Conservation (phyloP, 2,888 invertebrate genomes). For the Amorpha juglandis region DNA sequence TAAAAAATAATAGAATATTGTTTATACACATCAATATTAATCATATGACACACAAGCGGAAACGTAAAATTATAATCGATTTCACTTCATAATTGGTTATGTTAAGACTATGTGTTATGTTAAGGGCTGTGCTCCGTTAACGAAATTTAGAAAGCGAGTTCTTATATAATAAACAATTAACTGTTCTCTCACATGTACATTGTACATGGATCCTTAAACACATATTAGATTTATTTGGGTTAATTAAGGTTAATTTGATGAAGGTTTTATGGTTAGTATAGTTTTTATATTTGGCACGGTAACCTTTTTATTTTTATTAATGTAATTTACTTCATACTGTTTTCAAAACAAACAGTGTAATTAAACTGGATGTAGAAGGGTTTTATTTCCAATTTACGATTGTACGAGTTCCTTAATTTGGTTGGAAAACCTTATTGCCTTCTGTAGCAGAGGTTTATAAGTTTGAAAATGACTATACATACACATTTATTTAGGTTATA, state of each 20-base stretch:
- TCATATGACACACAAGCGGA: constrained; percentile 13
- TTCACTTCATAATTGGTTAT: constrained; percentile 28
- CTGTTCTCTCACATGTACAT: not conserved
- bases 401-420: not conserved
- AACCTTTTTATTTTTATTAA: not conserved
- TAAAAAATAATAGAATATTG: no score
- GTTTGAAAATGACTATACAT: not conserved
- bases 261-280: no score
- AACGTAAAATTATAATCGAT: constrained; percentile 26
- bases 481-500: not conserved
- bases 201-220: not conserved
- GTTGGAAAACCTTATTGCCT: not conserved
- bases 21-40: no score
- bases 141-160: constrained; percentile 24
- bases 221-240: not conserved
- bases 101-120: constrained; percentile 15
- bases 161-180: not conserved
- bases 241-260: no score
- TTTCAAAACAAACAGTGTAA: not conserved
- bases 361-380: not conserved
- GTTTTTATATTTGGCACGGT: no score
- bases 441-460: not conserved
- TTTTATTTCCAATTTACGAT: constrained; percentile 1
- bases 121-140: constrained; percentile 25
- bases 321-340: not conserved